Conservation (phyloP, 92 coral and sea anemone species). For the Siderastrea siderea region DNA sequence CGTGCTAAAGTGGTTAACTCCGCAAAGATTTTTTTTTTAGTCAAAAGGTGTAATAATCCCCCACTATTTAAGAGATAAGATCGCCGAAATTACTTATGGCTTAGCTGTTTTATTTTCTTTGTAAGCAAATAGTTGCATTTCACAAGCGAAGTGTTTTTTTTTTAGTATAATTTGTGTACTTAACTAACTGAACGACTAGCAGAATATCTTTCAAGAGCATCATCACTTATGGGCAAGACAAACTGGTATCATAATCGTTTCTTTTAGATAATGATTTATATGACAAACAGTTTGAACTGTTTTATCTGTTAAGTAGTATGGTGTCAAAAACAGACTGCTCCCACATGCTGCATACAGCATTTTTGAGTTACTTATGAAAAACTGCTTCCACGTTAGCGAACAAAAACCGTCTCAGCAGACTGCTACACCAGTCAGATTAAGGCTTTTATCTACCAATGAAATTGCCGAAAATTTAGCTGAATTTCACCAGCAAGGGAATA, state of each 20-base stretch:
- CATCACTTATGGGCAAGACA: background rate
- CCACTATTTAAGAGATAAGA: conserved; percentile 2
- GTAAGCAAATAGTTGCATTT: conserved; percentile 8
- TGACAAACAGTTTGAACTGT: background rate
- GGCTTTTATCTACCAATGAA: background rate
- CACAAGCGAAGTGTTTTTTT: background rate
- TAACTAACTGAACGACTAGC: background rate
- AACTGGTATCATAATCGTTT: too few species aligned
- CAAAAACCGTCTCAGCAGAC: background rate
- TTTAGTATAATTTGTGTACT: background rate
- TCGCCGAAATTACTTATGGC: background rate
- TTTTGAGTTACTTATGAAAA: background rate
- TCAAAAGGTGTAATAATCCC: background rate
- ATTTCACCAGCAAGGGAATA: background rate
- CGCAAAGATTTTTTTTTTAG: background rate
- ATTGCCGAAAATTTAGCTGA: background rate
- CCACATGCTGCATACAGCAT: too few species aligned
- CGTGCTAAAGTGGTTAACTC: background rate
- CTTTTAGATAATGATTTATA: background rate
- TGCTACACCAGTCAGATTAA: background rate
- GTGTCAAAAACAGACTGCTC: too few species aligned
- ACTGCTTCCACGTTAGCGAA: background rate
- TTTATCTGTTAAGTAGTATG: too few species aligned
- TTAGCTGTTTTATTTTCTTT: background rate
- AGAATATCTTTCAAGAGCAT: background rate